Conservation (phyloP, 2,888 invertebrate species). For the Linnaemya vulpina region DNA sequence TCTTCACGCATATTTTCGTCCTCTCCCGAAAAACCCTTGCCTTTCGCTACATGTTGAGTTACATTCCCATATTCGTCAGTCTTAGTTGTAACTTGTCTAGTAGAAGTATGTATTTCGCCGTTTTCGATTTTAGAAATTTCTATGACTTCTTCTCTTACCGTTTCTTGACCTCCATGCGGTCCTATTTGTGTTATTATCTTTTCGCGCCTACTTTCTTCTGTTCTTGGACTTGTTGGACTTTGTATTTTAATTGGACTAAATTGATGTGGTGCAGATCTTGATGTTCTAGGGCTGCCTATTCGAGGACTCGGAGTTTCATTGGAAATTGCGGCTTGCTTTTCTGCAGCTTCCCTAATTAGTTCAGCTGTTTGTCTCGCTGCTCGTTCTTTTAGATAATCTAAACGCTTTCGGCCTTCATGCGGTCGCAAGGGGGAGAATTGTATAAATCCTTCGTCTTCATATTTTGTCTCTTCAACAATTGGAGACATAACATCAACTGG, state of each 20-base stretch:
- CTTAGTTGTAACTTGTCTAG: conserved; percentile 62
- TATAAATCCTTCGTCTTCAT: conserved; percentile 28
- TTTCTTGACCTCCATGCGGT: conserved; percentile 41
- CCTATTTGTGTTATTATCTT: conserved; percentile 41
- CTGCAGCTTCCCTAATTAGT: conserved; percentile 11
- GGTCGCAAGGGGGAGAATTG: conserved; percentile 50
- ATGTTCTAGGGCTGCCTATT: not conserved
- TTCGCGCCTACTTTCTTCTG: conserved; percentile 35
- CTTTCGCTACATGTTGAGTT: conserved; percentile 46
- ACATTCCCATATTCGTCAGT: conserved; percentile 67
- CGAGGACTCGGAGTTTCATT: not conserved
- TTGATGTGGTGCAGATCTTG: not conserved
- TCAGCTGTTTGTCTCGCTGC: conserved; percentile 1
- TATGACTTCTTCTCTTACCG: conserved; percentile 56
- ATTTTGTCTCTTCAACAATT: conserved; percentile 25
- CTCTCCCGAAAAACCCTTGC: conserved; percentile 25
- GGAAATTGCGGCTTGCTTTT: not conserved
- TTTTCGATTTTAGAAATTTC: conserved; percentile 60
- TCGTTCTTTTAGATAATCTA: conserved; percentile 44
- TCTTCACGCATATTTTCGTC: conserved; percentile 33
- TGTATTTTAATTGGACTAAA: conserved; percentile 42
- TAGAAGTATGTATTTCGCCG: conserved; percentile 57
- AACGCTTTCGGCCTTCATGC: conserved; percentile 41
- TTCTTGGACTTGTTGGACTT: conserved; percentile 36
- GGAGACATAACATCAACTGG: conserved; percentile 49